Evolutionary conservation across 2,888 invertebrate genomes (phyloP), one percentile per base, ranked within the genome.

Genomic region (Pegoplata infirma): DNA sequence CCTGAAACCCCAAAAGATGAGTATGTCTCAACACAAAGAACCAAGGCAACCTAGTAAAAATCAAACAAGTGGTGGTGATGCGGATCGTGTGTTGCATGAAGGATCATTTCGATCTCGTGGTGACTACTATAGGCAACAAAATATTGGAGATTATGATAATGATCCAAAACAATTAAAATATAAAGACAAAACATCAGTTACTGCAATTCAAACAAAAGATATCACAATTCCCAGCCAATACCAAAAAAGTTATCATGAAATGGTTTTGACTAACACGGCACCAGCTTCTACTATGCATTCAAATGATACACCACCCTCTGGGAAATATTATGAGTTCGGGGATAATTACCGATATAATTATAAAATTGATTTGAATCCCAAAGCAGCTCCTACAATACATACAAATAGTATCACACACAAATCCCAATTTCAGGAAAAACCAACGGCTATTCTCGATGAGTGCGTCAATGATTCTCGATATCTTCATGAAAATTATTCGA

Each of bases 1-100:
- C n/a, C n/a, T n/a, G n/a, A n/a, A n/a, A n/a, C n/a, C n/a, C n/a
- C n/a, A n/a, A n/a, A n/a, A 72, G 6, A 21, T 1, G 7, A 19
- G 5, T n/a, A 32, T 56, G 7, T n/a, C n/a, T n/a, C 3, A 16
- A 3, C 16, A 6, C 1, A 73, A 17, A 5, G 28, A 28, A 19
- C 59, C 7, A 53, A 56, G 14, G 4, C 64, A 67, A 7, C 66
- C 64, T 40, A 23, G 17, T 1, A 8, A 19, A 14, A 40, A n/a
- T n/a, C 66, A 25, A 17, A 63, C 23, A 2, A 78, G 76, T 59
- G 82, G 82, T 28, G 82, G 83, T n/a, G 82, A 83, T 67, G 82
- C 82, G 14, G 82, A 83, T 68, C 78, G 82, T 16, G 28, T 49
- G 5, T 53, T 80, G n/a, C 71, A 55, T 46, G 76, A 79, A 17